Evolutionary conservation across 2,113 vertebrate genomes (phyloP).

Genomic region (Labeo catla): DNA sequence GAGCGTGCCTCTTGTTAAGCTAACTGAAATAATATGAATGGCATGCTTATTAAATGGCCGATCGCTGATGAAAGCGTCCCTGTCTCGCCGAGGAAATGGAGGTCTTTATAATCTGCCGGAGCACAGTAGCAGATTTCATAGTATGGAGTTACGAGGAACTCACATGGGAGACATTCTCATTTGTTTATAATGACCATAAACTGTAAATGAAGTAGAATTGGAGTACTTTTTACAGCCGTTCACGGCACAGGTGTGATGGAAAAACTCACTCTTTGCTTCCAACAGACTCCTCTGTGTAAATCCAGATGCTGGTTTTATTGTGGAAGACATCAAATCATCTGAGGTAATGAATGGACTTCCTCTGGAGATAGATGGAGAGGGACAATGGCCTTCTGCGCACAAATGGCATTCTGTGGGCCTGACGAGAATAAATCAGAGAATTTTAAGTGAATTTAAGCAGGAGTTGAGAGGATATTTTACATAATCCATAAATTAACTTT

Average conservation of each 20-base stretch:
- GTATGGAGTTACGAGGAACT: neutral
- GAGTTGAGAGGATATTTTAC: slow-evolving; percentile 61
- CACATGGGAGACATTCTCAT: neutral
- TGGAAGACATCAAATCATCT: slow-evolving; percentile 29
- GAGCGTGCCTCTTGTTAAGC: slow-evolving; percentile 32
- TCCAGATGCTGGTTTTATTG: slow-evolving; percentile 20
- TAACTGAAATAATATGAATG: slow-evolving; percentile 45
- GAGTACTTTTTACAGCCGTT: neutral
- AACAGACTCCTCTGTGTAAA: neutral
- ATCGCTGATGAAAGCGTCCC: slow-evolving; percentile 29
- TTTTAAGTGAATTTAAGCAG: slow-evolving; percentile 56
- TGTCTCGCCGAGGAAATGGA: slow-evolving; percentile 21
- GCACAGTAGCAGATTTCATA: slow-evolving; percentile 11
- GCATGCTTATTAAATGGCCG: slow-evolving; percentile 28
- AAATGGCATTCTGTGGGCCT: slow-evolving; percentile 45
- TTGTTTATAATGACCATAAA: slow-evolving; percentile 11
- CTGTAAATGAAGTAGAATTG: neutral
- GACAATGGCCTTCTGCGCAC: slow-evolving; percentile 48
- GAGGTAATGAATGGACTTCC: slow-evolving; percentile 8
- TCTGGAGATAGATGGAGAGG: slow-evolving; percentile 60
- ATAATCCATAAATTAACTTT: slow-evolving; percentile 67
- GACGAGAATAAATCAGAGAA: slow-evolving; percentile 64
- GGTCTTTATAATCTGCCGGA: neutral
- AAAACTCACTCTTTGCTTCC: slow-evolving; percentile 19
- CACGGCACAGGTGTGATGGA: neutral